phyloP scores from a whole-genome alignment of 2,113 vertebrate genomes.

The Pachyramphus minor region DNA sequence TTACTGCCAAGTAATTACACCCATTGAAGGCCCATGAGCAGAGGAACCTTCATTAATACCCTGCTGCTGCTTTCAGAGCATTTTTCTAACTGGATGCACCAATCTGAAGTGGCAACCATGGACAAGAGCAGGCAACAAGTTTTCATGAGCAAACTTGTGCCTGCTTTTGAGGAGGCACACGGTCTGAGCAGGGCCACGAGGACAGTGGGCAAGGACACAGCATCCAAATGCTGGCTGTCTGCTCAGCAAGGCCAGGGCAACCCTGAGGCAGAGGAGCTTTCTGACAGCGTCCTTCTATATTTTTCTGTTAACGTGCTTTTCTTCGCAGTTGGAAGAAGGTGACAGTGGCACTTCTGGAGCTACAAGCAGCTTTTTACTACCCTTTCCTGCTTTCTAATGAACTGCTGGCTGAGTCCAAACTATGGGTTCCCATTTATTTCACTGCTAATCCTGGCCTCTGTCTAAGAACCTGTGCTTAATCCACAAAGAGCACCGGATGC shows the following conservation, averaged over 20 bases:
- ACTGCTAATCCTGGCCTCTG: not conserved
- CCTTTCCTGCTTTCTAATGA: not conserved
- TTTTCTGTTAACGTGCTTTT: not conserved
- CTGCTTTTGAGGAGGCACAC: not conserved
- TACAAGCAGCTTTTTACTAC: not conserved
- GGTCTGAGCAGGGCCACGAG: not conserved
- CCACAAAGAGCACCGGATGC: not conserved
- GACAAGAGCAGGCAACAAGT: slow-evolving; percentile 2
- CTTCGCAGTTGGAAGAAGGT: not conserved
- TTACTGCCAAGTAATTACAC: slow-evolving; percentile 60
- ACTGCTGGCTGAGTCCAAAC: not conserved
- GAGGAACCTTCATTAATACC: slow-evolving; percentile 3
- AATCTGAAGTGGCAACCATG: not conserved
- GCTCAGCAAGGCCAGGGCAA: not conserved
- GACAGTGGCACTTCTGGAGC: not conserved
- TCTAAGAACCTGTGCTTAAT: slow-evolving; percentile 49
- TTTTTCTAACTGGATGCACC: not conserved
- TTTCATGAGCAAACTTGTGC: not conserved
- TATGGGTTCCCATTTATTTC: not conserved
- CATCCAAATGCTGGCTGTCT: not conserved
- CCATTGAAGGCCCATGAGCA: not conserved
- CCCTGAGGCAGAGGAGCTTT: not conserved
- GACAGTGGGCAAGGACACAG: not conserved
- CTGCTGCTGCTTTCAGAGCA: not conserved
- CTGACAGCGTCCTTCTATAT: not conserved